Base-by-base conservation (phyloP, 37 sponge, comb jelly and placozoan genomes). In the Beroe forskalii region DNA sequence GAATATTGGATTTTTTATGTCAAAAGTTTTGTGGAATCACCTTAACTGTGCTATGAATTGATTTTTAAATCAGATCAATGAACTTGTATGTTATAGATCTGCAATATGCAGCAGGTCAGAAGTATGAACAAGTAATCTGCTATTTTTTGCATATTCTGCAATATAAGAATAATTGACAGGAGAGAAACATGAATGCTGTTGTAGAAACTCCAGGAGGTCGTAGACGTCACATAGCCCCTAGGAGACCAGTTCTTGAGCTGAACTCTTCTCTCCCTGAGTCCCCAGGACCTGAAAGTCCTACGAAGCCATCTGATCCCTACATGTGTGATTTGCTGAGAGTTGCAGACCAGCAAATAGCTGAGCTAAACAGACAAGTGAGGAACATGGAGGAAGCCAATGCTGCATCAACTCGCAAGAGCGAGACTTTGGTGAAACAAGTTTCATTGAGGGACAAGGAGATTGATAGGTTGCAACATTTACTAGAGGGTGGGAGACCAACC, bases 131-230 rank as follows among this genome's bases (percentile, higher is more conserved):
- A n/a, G n/a, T n/a, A n/a, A n/a, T n/a, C n/a, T n/a, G n/a, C n/a
- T n/a, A n/a, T n/a, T n/a, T n/a, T n/a, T n/a, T n/a, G n/a, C n/a
- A n/a, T n/a, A n/a, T 55, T 17, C 9, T 55, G 60, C 60, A 55
- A 55, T 55, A 55, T 55, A 55, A 55, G 9, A 20, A 17, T 17
- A 55, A 20, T 55, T 17, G 6, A 20, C 96, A 99, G 67, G 97
- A 99, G 86, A 95, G 95, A 90, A 99, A 96, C 91, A 93, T 94
- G 43, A 93, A 95, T 42, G 99, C 99, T 32, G 96, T 99, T 4
- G 94, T 99, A 23, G 94, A 95, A 69, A 99, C 99, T 42, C 99
- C 99, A 14, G 97, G 99, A 8, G 99, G 99, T 4, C 90, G 94
- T 25, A 93, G 94, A 90, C 95, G 93, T 67, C 93, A 93, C 63